Percentiles rank a stretch among this genome's conserved stretches.
Conservation (phyloP, 1,140 invertebrate genomes). For the Centruroides sculpturatus region DNA sequence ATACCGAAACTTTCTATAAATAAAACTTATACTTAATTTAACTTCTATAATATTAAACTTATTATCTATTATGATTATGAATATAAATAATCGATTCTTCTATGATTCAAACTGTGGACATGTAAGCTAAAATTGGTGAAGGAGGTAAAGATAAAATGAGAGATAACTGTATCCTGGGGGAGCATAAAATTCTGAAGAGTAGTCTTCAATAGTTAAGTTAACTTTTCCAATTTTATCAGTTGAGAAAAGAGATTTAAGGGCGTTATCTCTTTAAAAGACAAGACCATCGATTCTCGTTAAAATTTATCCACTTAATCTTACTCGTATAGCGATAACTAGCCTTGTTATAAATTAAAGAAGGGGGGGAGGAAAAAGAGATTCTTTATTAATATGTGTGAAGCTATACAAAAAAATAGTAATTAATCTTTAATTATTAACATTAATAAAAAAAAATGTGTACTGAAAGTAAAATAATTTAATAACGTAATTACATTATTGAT, state of each 20-base stretch:
- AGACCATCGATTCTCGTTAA: background rate
- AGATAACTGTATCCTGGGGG: background rate
- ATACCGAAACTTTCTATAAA: background rate
- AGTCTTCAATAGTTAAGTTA: background rate
- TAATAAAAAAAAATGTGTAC: background rate
- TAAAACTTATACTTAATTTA: no score
- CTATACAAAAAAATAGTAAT: no score
- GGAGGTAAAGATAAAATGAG: background rate
- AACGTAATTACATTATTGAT: no score
- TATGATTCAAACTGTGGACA: no score
- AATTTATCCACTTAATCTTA: background rate
- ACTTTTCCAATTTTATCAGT: background rate
- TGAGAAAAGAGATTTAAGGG: background rate
- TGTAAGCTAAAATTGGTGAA: background rate
- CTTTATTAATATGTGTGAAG: no score
- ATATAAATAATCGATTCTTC: no score
- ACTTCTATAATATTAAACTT: no score
- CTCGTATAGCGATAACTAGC: background rate
- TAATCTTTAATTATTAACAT: background rate
- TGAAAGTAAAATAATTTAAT: background rate
- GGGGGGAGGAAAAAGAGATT: no score
- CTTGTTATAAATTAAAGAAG: background rate
- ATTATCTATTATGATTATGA: no score
- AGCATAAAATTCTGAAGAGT: background rate
- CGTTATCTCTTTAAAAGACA: background rate